A percentile compares a stretch with the other conserved stretches of the same genome.
phyloP scores from a whole-genome alignment of 1,140 invertebrate genomes.

The Procambarus clarkii region DNA sequence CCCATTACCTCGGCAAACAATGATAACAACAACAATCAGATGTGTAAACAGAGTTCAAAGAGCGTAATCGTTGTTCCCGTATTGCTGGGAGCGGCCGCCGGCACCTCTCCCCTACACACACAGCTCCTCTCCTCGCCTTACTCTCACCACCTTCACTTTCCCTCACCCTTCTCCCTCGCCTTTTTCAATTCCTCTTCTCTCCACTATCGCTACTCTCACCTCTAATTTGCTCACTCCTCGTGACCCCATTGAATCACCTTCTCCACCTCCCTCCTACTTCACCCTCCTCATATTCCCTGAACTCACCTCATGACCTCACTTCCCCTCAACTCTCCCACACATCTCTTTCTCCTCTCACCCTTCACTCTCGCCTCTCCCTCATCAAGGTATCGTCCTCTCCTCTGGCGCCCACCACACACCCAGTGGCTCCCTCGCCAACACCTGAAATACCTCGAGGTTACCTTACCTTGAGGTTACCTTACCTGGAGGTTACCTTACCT shows the following conservation, averaged over 20 bases:
- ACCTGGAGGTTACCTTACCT: too few species aligned
- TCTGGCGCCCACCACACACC: neutral
- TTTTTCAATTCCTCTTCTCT: neutral
- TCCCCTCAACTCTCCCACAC: neutral
- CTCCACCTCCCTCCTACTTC: too few species aligned
- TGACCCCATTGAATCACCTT: neutral
- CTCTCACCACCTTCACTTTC: neutral
- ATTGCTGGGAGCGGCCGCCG: neutral
- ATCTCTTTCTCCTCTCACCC: neutral
- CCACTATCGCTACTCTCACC: neutral
- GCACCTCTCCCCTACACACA: neutral
- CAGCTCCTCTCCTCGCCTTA: neutral
- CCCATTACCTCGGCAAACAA: slow-evolving; percentile 18
- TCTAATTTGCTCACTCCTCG: neutral
- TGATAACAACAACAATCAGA: slow-evolving; percentile 14
- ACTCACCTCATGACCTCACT: too few species aligned
- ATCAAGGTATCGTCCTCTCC: neutral
- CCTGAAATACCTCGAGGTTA: too few species aligned
- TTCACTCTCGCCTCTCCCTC: neutral
- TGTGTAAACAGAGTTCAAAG: neutral
- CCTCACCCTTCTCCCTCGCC: neutral
- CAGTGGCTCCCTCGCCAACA: too few species aligned
- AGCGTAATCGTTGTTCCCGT: neutral
- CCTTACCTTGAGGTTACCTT: too few species aligned
- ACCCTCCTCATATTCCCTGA: too few species aligned